Conservation (phyloP, 35 echinoderm and acorn worm species). For the Lytechinus pictus region DNA sequence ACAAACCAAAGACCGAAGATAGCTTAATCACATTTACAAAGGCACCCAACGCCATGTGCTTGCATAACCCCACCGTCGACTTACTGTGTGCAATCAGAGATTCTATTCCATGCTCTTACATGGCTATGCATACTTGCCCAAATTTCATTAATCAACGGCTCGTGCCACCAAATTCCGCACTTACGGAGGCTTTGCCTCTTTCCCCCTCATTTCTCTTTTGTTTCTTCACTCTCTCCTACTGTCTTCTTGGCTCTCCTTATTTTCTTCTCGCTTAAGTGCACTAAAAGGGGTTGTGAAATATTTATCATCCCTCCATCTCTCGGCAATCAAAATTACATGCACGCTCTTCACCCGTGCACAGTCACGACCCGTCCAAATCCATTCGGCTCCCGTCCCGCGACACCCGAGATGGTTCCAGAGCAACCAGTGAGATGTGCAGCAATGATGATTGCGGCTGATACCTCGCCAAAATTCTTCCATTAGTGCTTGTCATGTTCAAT, state of each 20-base stretch:
- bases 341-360: slow-evolving; percentile 28
- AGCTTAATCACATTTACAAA: slow-evolving; percentile 26
- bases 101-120: slow-evolving; percentile 6
- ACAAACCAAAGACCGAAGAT: neutral
- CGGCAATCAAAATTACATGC: slow-evolving; percentile 49
- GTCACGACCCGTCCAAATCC: slow-evolving; percentile 51
- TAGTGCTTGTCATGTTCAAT: slow-evolving; percentile 51
- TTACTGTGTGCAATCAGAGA: slow-evolving; percentile 16
- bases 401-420: slow-evolving; percentile 37
- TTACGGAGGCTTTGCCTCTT: neutral
- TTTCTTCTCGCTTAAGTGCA: slow-evolving; percentile 35
- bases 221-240: neutral
- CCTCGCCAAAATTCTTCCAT: slow-evolving; percentile 51
- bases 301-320: slow-evolving; percentile 44
- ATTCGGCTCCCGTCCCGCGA: slow-evolving; percentile 38
- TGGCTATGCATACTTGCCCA: slow-evolving; percentile 47
- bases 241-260: neutral
- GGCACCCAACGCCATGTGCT: slow-evolving; percentile 19
- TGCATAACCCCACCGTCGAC: neutral
- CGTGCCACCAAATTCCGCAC: slow-evolving; percentile 38
- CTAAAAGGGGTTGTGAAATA: slow-evolving; percentile 56
- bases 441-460: slow-evolving; percentile 48
- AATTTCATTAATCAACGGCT: slow-evolving; percentile 55
- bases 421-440: slow-evolving; percentile 42
- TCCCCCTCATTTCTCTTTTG: neutral